Base-by-base conservation (phyloP, 2,113 vertebrate species). In the Pseudopodoces humilis region DNA sequence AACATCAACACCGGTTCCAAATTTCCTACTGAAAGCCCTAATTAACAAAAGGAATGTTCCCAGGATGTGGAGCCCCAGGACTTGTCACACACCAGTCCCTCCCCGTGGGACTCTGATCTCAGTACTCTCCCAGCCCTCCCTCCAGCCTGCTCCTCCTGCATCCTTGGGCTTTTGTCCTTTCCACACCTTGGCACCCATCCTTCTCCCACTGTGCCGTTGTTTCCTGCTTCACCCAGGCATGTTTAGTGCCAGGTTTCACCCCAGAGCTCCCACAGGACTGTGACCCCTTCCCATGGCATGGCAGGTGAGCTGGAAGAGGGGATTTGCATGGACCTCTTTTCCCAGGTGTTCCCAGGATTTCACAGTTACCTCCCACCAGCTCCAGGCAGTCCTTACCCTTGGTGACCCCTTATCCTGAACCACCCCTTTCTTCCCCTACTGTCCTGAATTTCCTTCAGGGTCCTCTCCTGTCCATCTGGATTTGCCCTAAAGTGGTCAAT, bases 71-170 rank as follows among this genome's bases (percentile, higher is more conserved):
- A 84, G 17, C 74, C 49, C n/a, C 43, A 63, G 31, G 47, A 13
- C 11, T 15, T 22, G 10, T 64, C 0, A 0, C 6, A 44, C 21
- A 22, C 37, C 7, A 11, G 30, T 14, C 43, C 6, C 47, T 4
- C 50, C 30, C 27, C 3, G 9, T 3, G 41, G 46, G 13, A 6
- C 37, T 52, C 33, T 74, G 20, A 41, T 7, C 35, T 20, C 47
- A 33, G n/a, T 59, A 44, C 24, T 37, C 23, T 78, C 49, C 22
- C 70, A 80, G 13, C 24, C 31, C 15, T 65, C 37, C 25, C 58
- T 75, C 35, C 47, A 6, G 37, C 56, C 68, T 83, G 37, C 11
- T 35, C 46, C 59, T 59, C 79, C 27, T 24, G 37, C 21, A 18
- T 44, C n/a, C n/a, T 47, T 25, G 10, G 65, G 33, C 12, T 31